Base-by-base conservation (phyloP, 2,113 vertebrate species). In the Boulengeromyrus knoepffleri region DNA sequence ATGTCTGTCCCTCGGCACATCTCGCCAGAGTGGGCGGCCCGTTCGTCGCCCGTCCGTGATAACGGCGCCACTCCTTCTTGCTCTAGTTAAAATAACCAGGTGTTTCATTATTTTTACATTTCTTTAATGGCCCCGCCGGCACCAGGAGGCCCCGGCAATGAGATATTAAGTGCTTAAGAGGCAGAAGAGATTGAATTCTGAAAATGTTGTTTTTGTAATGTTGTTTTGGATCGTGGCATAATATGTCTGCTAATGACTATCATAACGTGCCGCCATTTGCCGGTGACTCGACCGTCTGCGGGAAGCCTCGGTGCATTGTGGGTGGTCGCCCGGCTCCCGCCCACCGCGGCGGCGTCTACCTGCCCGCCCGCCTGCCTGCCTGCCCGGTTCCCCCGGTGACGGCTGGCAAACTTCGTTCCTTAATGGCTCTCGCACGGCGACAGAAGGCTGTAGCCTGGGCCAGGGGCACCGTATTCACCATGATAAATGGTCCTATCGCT, bases 401-500 rank as follows among this genome's bases (percentile, higher is more conserved):
- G 84, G 89, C 89, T 85, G 80, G 39, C 80, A 85, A 84, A 88
- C 90, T 88, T 88, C 91, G 91, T 91, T 92, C 91, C 90, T 90
- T 91, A 90, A 92, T 93, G 93, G 92, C 93, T 92, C 80, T 89
- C 36, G 58, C 62, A 27, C 90, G 91, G 93, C 94, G 91, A 89
- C 92, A 90, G 90, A 91, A 90, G 91, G 91, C 91, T 91, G 91
- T 66, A 91, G 89, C 92, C 90, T 91, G 92, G 93, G 93, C 95
- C 92, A 95, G 93, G 93, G 94, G 94, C 94, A 93, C 70, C 86
- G 66, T 91, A 91, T 90, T 92, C 92, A 88, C 90, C 94, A 94
- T 96, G 96, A 96, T 96, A 94, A 96, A 96, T 96, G 96, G 96
- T 94, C 94, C 95, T 94, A 96, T 94, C 92, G 92, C 92, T 91